Percentiles rank a stretch among this genome's conserved stretches.
Conservation (phyloP, 2,888 invertebrate genomes). For the Orchesellides sinensis region DNA sequence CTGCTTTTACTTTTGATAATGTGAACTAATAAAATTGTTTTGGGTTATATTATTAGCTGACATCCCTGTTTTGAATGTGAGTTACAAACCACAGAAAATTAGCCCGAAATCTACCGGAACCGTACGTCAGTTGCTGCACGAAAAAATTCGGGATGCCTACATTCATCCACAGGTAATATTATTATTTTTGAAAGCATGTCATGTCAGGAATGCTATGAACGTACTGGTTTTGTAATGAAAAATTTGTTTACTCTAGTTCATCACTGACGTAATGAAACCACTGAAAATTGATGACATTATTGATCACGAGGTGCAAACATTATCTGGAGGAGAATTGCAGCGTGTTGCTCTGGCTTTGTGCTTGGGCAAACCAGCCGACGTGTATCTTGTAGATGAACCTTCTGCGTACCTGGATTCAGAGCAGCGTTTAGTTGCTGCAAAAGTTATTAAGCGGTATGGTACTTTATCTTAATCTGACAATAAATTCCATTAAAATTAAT, state of each 20-base stretch:
- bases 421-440: conserved; percentile 99
- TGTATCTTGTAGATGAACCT: conserved; percentile 98
- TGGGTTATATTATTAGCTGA: conserved; percentile 79
- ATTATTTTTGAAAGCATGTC: not conserved
- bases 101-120: conserved; percentile 97
- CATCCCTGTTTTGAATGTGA: conserved; percentile 95
- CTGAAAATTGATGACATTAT: conserved; percentile 97
- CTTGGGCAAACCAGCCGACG: conserved; percentile 98
- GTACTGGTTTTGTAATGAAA: not conserved
- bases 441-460: conserved; percentile 95
- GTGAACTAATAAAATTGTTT: not conserved
- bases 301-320: conserved; percentile 98
- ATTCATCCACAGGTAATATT: conserved; percentile 90
- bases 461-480: conserved; percentile 4
- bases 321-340: conserved; percentile 99
- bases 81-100: conserved; percentile 99
- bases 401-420: conserved; percentile 99
- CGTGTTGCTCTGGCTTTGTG: conserved; percentile 97
- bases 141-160: conserved; percentile 98
- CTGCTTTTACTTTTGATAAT: conserved; percentile 27
- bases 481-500: not conserved
- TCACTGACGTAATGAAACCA: conserved; percentile 99
- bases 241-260: conserved; percentile 82
- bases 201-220: not conserved
- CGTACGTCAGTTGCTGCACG: conserved; percentile 94